Base-by-base conservation (phyloP, 2,888 invertebrate species). In the Drosophila borealis region DNA sequence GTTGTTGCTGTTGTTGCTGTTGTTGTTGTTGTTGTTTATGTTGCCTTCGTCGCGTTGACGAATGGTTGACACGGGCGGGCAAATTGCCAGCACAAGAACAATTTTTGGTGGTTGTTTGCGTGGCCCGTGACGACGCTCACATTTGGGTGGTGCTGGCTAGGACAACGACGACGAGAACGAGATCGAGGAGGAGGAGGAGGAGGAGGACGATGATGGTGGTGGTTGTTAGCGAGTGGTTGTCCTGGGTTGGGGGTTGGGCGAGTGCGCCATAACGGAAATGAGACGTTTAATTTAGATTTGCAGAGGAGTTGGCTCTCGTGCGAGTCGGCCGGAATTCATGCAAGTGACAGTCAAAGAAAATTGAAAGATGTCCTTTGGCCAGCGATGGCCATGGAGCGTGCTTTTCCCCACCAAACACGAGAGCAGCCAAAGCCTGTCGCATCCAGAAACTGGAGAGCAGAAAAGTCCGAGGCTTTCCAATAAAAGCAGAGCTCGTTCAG, bases 221-320 rank as follows among this genome's bases (percentile, higher is more conserved):
- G 17, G 62, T 37, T 55, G 56, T 14, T n/a, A 33, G 21, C 25
- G 55, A 51, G 33, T 50, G 53, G 14, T 63, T 57, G 57, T n/a
- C 29, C 29, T 50, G 21, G 29, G 29, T 29, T 36, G 45, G 36
- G 67, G 68, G 55, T 55, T n/a, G 53, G 55, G 59, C 76, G 45
- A 51, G 59, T 80, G 68, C 66, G 81, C 77, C 81, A 83, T 87
- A 75, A 82, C 87, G 87, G 90, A 85, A 85, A 89, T 89, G 90
- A 85, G 90, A 89, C 90, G 90, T 88, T 85, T 89, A 87, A 85
- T 85, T 85, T 85, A 80, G 87, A 85, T 85, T 89, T 78, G 29
- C 29, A 2, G 29, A 2, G 29, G 2, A 29, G 8, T 29, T 29
- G 29, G 29, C 25, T 6, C 8, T 6, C 25, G 25, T 25, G 25